phyloP scores from a whole-genome alignment of 2,888 invertebrate species.

The Lasioglossum villosulum region DNA sequence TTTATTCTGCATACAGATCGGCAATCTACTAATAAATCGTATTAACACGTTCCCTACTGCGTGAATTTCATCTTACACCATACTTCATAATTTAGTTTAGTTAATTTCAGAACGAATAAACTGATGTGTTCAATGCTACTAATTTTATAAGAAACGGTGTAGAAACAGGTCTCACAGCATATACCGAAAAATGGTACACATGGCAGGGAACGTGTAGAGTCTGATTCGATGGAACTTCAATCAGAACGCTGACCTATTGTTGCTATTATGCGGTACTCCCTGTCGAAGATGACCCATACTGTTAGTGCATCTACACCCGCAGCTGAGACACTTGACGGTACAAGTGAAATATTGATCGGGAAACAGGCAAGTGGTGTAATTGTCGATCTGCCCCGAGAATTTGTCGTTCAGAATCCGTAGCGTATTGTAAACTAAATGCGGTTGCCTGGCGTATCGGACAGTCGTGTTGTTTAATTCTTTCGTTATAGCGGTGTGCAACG shows the following conservation, averaged over 20 bases:
- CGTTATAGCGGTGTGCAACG: constrained; percentile 86
- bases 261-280: constrained; percentile 86
- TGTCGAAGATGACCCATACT: constrained; percentile 89
- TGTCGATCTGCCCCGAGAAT: constrained; percentile 89
- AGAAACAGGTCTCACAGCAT: too few relatives aligned
- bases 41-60: not conserved
- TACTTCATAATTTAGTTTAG: not conserved
- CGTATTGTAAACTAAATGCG: constrained; percentile 88
- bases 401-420: constrained; percentile 91
- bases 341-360: constrained; percentile 93
- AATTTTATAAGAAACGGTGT: not conserved
- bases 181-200: too few relatives aligned
- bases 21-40: not conserved
- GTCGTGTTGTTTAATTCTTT: constrained; percentile 89
- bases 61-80: not conserved
- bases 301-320: constrained; percentile 87
- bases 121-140: not conserved
- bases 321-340: constrained; percentile 89
- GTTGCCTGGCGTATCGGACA: constrained; percentile 89
- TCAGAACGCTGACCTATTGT: constrained; percentile 76
- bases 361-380: constrained; percentile 88
- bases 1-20: too few relatives aligned
- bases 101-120: not conserved
- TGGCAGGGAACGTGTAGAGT: not conserved
- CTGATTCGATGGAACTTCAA: not conserved